These are phyloP conservation scores for Montipora foliosa DNA, from an alignment of 64 coral and sea anemone genomes.

Conservation along the genomic window DNA sequence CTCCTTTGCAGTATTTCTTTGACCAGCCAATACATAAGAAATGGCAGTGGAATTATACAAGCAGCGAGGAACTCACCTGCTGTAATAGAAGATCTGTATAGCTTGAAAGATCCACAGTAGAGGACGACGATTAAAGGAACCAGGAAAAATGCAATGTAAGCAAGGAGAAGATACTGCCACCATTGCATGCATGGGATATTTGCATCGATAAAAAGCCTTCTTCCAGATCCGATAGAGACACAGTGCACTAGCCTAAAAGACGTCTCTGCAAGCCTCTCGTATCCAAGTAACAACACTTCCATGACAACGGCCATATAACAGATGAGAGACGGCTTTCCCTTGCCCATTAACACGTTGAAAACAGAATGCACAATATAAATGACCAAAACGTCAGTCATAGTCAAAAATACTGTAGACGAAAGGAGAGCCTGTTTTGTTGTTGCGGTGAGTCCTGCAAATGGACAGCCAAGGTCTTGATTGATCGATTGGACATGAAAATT, in stretches of 20 bases:
- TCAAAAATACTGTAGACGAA: conserved; percentile 47
- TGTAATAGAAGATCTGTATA: conserved; percentile 7
- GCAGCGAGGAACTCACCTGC: conserved; percentile 61
- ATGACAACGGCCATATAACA: conserved; percentile 66
- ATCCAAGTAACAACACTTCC: neutral
- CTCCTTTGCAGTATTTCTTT: neutral
- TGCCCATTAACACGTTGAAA: neutral
- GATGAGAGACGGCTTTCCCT: conserved; percentile 23
- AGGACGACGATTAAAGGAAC: conserved; percentile 1
- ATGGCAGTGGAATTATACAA: conserved; percentile 65
- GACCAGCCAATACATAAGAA: conserved; percentile 53
- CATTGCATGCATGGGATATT: too few species aligned
- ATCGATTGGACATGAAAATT: conserved; percentile 33
- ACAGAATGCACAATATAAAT: conserved; percentile 18
- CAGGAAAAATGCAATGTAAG: too few species aligned
- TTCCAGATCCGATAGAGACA: too few species aligned
- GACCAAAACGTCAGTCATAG: conserved; percentile 25
- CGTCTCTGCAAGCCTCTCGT: too few species aligned
- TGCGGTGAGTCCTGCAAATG: conserved; percentile 48
- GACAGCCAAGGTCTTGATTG: conserved; percentile 33
- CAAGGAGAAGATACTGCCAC: too few species aligned
- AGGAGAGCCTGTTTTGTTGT: conserved; percentile 48
- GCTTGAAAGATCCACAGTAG: conserved; percentile 61
- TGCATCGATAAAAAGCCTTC: too few species aligned
- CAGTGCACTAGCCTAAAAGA: too few species aligned